Conservation (phyloP, 2,888 invertebrate species). For the Holacanthella duospinosa region DNA sequence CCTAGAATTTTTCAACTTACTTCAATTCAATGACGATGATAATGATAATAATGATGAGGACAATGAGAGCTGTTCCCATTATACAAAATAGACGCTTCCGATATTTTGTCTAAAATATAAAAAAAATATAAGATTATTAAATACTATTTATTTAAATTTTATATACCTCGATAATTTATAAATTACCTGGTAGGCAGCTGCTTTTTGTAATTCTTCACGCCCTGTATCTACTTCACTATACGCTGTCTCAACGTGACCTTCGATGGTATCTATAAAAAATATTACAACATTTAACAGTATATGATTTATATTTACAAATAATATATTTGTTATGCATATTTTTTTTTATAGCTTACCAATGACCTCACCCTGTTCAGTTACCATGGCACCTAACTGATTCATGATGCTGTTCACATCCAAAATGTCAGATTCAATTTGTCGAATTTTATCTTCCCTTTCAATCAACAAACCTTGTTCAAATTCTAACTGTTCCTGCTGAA, state of each 20-base stretch:
- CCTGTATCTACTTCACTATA: constrained; percentile 68
- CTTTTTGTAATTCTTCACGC: constrained; percentile 65
- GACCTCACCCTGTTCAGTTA: constrained; percentile 59
- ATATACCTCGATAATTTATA: not conserved
- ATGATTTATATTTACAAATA: not conserved
- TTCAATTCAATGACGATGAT: constrained; percentile 48
- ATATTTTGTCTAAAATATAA: constrained; percentile 45
- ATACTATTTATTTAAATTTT: constrained; percentile 1
- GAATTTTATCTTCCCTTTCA: constrained; percentile 68
- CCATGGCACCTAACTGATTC: constrained; percentile 59
- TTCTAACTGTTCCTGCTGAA: constrained; percentile 53
- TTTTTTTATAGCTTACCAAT: constrained; percentile 57
- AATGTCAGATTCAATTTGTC: constrained; percentile 68
- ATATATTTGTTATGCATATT: not conserved
- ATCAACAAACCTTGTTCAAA: constrained; percentile 68
- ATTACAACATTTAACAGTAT: not conserved
- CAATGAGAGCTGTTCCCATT: constrained; percentile 54
- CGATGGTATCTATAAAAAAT: constrained; percentile 64
- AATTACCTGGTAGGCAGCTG: constrained; percentile 61
- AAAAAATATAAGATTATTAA: constrained; percentile 11
- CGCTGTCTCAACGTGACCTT: constrained; percentile 65
- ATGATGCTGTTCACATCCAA: constrained; percentile 75
- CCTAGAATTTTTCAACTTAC: no score
- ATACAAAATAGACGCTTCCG: constrained; percentile 64
- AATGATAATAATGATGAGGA: constrained; percentile 57